These are phyloP conservation scores for Pipistrellus pipistrellus DNA, from an alignment of 2,797 vertebrate genomes.

Conservation along the genomic window DNA sequence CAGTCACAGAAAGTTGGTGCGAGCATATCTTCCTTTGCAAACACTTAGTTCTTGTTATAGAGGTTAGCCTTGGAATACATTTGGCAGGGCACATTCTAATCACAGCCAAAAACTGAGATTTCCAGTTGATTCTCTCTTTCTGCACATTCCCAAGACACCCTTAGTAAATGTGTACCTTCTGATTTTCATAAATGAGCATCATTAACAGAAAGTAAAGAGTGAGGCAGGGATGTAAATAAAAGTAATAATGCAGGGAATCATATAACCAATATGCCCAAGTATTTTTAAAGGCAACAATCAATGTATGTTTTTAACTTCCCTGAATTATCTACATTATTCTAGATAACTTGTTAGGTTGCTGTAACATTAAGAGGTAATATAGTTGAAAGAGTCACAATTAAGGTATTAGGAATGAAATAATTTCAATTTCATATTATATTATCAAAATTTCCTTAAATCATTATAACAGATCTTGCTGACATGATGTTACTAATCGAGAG, in stretches of 20 bases:
- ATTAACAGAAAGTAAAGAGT: background rate
- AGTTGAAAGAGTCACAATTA: conserved; percentile 11
- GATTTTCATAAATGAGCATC: background rate
- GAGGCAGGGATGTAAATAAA: background rate
- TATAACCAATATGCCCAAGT: background rate
- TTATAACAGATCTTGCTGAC: background rate
- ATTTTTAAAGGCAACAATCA: background rate
- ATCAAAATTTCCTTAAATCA: conserved; percentile 58
- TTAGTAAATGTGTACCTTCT: background rate
- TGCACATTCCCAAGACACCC: background rate
- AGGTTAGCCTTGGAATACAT: background rate
- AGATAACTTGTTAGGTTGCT: background rate
- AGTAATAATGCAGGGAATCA: background rate
- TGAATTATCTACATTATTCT: background rate
- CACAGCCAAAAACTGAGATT: background rate
- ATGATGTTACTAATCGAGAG: background rate
- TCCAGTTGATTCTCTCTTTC: background rate
- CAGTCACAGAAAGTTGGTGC: background rate
- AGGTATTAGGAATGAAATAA: conserved; percentile 1
- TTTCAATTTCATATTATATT: conserved; percentile 19
- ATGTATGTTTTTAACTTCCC: background rate
- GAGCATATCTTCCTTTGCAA: background rate
- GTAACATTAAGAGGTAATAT: conserved; percentile 10
- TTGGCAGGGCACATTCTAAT: background rate
- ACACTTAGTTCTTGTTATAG: background rate